Conservation (phyloP, 2,113 vertebrate species). For the Struthio camelus region DNA sequence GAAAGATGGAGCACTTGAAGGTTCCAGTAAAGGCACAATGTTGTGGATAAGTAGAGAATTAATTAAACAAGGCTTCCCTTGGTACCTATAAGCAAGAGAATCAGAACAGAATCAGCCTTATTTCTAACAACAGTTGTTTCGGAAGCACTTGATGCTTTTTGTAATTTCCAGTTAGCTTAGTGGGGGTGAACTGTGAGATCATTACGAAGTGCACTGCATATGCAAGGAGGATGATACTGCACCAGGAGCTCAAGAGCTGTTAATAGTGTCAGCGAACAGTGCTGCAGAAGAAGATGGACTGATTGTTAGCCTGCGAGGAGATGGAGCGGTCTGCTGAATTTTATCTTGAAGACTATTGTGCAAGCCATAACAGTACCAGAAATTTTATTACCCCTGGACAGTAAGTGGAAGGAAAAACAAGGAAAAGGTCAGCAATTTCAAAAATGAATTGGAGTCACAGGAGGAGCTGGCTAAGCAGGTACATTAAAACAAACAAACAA, state of each 20-base stretch:
- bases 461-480: background rate
- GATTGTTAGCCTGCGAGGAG: background rate
- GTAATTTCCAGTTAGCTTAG: background rate
- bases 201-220: rapidly evolving
- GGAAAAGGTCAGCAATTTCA: background rate
- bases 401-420: background rate
- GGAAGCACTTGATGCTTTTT: background rate
- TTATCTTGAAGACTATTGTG: background rate
- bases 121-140: background rate
- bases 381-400: background rate
- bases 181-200: background rate
- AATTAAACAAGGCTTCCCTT: background rate
- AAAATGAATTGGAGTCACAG: background rate
- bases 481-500: background rate
- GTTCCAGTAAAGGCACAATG: background rate
- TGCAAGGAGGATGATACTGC: background rate
- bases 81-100: background rate
- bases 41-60: background rate
- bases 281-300: background rate
- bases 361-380: background rate
- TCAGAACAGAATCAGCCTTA: background rate
- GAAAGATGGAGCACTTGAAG: background rate
- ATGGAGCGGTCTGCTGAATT: background rate
- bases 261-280: background rate
- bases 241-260: background rate